phyloP scores from a whole-genome alignment of 2,113 vertebrate species.

The Rhea pennata region DNA sequence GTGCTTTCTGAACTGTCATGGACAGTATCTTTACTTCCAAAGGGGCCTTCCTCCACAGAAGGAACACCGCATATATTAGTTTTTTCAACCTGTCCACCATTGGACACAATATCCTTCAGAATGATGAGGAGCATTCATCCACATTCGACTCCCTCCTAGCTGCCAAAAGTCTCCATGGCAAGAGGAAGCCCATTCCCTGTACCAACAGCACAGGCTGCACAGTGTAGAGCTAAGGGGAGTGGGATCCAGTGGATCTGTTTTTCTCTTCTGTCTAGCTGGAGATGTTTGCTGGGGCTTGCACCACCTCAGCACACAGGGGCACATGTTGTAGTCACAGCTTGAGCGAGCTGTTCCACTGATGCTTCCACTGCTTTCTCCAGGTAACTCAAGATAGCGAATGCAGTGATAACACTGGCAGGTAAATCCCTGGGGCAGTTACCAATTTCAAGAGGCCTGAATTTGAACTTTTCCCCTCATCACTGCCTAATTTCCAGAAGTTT shows the following conservation, averaged over 20 bases:
- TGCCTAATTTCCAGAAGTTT: background rate
- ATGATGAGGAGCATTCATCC: background rate
- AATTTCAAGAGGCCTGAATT: background rate
- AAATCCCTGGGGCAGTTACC: background rate
- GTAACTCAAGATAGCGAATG: no score
- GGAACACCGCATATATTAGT: fast-evolving
- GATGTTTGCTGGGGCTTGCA: background rate
- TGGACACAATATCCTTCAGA: background rate
- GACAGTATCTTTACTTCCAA: fast-evolving
- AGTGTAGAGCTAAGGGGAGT: background rate
- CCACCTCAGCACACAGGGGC: background rate
- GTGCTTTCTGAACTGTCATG: background rate
- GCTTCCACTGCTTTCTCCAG: no score
- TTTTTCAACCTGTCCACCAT: background rate
- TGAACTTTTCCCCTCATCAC: background rate
- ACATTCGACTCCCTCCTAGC: background rate
- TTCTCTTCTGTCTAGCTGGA: no score
- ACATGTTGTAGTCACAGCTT: background rate
- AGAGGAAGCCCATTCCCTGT: background rate
- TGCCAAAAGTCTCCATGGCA: background rate
- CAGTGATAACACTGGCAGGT: background rate
- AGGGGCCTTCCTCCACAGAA: background rate
- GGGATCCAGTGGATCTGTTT: no score
- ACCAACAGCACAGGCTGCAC: background rate
- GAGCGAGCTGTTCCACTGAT: background rate